Percentiles rank a stretch among this genome's conserved stretches.
Conservation (phyloP, 2,797 vertebrate genomes). For the Ataeniobius toweri region DNA sequence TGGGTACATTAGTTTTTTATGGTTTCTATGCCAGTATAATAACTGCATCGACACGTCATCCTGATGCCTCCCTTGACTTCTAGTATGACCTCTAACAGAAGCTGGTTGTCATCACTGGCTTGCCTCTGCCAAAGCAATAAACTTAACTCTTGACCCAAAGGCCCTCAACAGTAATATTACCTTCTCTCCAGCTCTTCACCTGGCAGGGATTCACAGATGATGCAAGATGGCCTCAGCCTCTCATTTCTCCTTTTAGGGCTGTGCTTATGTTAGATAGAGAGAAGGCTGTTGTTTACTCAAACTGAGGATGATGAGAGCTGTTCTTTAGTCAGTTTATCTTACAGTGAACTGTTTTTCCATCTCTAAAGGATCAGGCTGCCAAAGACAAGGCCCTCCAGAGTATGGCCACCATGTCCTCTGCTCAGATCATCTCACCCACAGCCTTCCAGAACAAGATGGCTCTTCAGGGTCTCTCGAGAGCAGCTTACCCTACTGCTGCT, state of each 20-base stretch:
- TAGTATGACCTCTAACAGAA: conserved; percentile 74
- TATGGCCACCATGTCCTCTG: conserved; percentile 96
- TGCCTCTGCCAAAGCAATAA: conserved; percentile 78
- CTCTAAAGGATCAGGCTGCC: conserved; percentile 90
- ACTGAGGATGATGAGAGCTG: conserved; percentile 46
- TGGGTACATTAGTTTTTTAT: background rate
- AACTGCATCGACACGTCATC: conserved; percentile 31
- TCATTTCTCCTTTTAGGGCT: conserved; percentile 64
- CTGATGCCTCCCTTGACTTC: conserved; percentile 50
- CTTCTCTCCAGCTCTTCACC: conserved; percentile 55
- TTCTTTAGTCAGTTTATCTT: conserved; percentile 50
- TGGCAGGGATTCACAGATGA: conserved; percentile 63
- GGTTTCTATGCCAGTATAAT: conserved; percentile 28
- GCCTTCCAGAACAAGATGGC: conserved; percentile 95
- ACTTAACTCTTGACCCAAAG: conserved; percentile 77
- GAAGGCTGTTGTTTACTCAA: conserved; percentile 43
- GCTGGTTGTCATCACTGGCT: conserved; percentile 75
- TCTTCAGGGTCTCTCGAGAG: conserved; percentile 86
- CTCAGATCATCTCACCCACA: conserved; percentile 94
- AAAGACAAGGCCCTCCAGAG: conserved; percentile 98
- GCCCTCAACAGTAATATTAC: conserved; percentile 74
- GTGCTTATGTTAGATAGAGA: conserved; percentile 47
- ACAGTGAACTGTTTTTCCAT: conserved; percentile 31
- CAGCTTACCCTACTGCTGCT: conserved; percentile 85
- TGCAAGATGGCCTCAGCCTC: conserved; percentile 61